Evolutionary conservation across 2,113 vertebrate species (phyloP).

Genomic region (Gavialis gangeticus): DNA sequence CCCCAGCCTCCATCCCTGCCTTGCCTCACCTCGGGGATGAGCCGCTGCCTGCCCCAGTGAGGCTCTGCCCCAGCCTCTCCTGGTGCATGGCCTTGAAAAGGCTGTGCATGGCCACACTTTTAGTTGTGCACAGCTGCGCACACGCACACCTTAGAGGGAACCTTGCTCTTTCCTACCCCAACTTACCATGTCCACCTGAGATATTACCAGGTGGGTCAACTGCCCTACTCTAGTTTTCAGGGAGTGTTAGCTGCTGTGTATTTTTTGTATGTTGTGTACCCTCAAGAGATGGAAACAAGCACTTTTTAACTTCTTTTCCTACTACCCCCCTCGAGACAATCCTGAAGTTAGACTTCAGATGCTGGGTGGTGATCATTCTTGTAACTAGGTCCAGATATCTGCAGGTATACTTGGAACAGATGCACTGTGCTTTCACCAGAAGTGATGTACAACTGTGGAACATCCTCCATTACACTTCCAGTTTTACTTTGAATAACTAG

Average conservation of each 20-base stretch:
- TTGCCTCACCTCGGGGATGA: too few relatives aligned
- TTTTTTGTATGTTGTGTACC: not conserved
- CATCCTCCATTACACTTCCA: too few relatives aligned
- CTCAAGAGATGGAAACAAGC: not conserved
- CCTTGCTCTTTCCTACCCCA: not conserved
- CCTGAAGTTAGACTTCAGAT: not conserved
- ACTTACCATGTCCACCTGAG: not conserved
- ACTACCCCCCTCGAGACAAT: too few relatives aligned
- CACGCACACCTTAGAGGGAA: not conserved
- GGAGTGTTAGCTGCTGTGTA: not conserved
- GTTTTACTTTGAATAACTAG: not conserved
- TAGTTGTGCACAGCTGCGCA: too few relatives aligned
- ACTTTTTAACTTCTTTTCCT: not conserved
- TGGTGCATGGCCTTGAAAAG: too few relatives aligned
- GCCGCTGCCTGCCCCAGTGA: too few relatives aligned
- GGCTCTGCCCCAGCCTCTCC: too few relatives aligned
- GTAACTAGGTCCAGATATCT: not conserved
- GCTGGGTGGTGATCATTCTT: not conserved
- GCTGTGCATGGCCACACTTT: too few relatives aligned
- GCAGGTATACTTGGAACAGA: not conserved
- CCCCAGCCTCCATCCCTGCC: too few relatives aligned
- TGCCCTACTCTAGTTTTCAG: not conserved
- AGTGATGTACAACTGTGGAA: not conserved
- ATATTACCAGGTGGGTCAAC: not conserved
- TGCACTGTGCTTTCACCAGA: not conserved